phyloP scores from a whole-genome alignment of 2,113 vertebrate species.

The Ctenomys sociabilis region DNA sequence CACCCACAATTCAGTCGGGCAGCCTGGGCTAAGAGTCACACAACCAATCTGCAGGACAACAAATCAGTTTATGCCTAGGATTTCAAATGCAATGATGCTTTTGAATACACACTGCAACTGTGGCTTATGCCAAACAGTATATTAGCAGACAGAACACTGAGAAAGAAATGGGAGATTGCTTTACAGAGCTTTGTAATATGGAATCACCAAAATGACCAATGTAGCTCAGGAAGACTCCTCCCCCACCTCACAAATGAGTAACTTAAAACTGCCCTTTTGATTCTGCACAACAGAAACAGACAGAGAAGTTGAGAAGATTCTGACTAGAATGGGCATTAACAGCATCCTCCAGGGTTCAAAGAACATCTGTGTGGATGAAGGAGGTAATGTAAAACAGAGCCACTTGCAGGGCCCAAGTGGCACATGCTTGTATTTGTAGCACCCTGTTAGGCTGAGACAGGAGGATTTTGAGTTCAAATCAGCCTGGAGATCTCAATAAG shows the following conservation, averaged over 20 bases:
- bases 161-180: constrained; percentile 10
- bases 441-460: not conserved
- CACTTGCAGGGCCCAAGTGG: not conserved
- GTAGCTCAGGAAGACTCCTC: not conserved
- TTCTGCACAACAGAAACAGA: constrained; percentile 39
- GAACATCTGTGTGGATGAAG: not conserved
- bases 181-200: not conserved
- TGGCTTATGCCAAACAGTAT: constrained; percentile 50
- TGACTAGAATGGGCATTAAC: constrained; percentile 17
- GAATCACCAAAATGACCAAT: not conserved
- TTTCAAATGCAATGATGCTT: constrained; percentile 60
- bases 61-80: constrained; percentile 49
- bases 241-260: constrained; percentile 5
- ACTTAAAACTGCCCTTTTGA: constrained; percentile 27
- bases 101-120: constrained; percentile 5
- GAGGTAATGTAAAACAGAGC: not conserved
- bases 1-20: constrained; percentile 35
- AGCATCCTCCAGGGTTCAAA: not conserved
- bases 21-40: constrained; percentile 51
- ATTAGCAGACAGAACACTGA: constrained; percentile 49
- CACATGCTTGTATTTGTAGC: not conserved
- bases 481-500: not conserved
- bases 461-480: not conserved
- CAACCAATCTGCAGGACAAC: constrained; percentile 51
- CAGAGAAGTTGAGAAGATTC: constrained; percentile 44